These are phyloP conservation scores for Bombus superbus DNA, from an alignment of 1,140 invertebrate species.

Conservation along the genomic window DNA sequence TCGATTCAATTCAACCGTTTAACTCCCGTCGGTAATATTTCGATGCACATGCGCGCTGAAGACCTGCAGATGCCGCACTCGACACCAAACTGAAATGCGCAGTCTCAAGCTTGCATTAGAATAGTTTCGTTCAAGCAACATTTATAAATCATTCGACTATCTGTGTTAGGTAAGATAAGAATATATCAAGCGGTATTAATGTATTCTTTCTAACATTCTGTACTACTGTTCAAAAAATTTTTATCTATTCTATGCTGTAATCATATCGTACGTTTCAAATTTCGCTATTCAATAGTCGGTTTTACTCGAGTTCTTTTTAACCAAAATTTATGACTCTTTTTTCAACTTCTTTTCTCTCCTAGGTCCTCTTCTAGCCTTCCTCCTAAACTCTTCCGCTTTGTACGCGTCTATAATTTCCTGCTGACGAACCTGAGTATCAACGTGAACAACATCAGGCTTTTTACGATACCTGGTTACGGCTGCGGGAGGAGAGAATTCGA, in stretches of 20 bases:
- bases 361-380: constrained; percentile 37
- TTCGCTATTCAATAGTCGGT: background rate
- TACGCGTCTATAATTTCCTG: constrained; percentile 77
- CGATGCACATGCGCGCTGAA: background rate
- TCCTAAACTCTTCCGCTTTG: constrained; percentile 49
- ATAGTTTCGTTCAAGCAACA: too few species aligned
- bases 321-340: background rate
- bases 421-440: constrained; percentile 79
- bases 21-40: constrained; percentile 33
- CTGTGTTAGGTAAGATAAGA: background rate
- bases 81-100: background rate
- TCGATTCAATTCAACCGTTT: background rate
- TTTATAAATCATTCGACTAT: background rate
- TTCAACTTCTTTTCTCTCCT: constrained; percentile 6
- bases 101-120: background rate
- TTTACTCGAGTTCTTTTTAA: background rate
- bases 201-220: too few species aligned
- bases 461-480: constrained; percentile 72
- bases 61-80: constrained; percentile 47
- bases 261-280: background rate
- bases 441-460: constrained; percentile 79
- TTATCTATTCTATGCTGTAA: background rate
- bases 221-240: background rate
- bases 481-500: constrained; percentile 80
- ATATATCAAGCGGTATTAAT: background rate